Evolutionary conservation across 1,140 invertebrate genomes (phyloP).

Genomic region (Megathymus violae): DNA sequence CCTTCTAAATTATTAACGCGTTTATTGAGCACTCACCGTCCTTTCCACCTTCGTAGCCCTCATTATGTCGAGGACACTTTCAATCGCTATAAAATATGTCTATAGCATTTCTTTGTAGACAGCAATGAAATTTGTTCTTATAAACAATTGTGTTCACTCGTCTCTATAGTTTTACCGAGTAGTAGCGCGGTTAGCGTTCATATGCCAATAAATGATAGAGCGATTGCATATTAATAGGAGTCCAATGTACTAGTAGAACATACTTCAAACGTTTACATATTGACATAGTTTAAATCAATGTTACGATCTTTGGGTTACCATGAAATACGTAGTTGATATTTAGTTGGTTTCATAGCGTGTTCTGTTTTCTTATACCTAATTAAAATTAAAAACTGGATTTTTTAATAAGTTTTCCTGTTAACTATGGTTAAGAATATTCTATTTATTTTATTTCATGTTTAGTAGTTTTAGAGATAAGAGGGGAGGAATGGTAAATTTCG

Average conservation of each 20-base stretch:
- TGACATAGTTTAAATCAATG: not conserved
- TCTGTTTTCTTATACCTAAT: too few species aligned
- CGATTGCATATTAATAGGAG: not conserved
- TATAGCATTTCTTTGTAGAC: slow-evolving; percentile 3
- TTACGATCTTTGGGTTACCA: not conserved
- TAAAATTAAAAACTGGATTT: too few species aligned
- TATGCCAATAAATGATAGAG: not conserved
- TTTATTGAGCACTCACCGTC: slow-evolving; percentile 26
- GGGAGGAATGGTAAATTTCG: too few species aligned
- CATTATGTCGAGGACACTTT: slow-evolving; percentile 11
- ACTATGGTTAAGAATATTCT: too few species aligned
- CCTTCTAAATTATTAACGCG: slow-evolving; percentile 15
- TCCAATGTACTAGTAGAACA: not conserved
- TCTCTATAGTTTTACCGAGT: not conserved
- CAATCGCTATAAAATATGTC: slow-evolving; percentile 14
- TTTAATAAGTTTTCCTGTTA: too few species aligned
- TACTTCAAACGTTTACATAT: too few species aligned
- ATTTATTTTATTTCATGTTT: too few species aligned
- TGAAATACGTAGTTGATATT: too few species aligned
- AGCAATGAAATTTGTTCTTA: not conserved
- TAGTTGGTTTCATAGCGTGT: too few species aligned
- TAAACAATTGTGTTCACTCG: not conserved
- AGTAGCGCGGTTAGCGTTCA: not conserved
- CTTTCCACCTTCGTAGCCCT: slow-evolving; percentile 21
- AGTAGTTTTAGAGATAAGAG: too few species aligned